Base-by-base conservation (phyloP, 2,888 invertebrate species). In the Ametastegia equiseti region DNA sequence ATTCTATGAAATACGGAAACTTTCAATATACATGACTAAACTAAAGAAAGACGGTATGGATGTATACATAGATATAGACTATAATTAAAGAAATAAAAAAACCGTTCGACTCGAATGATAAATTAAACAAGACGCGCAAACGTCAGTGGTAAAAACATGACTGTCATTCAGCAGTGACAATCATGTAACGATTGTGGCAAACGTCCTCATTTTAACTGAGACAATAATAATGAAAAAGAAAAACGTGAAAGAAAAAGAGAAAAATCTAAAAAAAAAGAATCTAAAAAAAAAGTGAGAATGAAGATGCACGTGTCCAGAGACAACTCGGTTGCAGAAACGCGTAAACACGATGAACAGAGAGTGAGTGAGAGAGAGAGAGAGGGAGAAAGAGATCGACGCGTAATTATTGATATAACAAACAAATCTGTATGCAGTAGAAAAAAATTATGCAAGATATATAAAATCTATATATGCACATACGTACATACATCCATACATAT, bases 281-380 rank as follows among this genome's bases (percentile, higher is more conserved):
- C n/a, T n/a, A 27, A 42, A 36, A 13, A 19, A 23, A 1, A 39
- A 36, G 1, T 13, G 19, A 42, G 42, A 23, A 69, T 42, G 69
- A 69, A 69, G 69, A 69, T 69, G 69, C 69, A 42, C 69, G 69
- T 69, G 69, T 13, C 19, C 19, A 69, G 69, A 39, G 54, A 54
- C 69, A 69, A 23, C 42, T 33, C 9, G 2, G 11, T 42, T 11
- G 42, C 23, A 15, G n/a, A 30, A 63, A 33, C 63, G 30, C 33
- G 33, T 33, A 63, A 63, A 30, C 63, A 63, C 33, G 63, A 33
- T 33, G 63, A 54, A n/a, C n/a, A n/a, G n/a, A n/a, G n/a, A n/a
- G n/a, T n/a, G n/a, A n/a, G n/a, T n/a, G n/a, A n/a, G n/a, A n/a
- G n/a, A n/a, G n/a, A n/a, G n/a, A n/a, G n/a, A n/a, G n/a, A n/a